Base-by-base conservation (phyloP, 1,140 invertebrate genomes). In the Adoxophyes honmai region DNA sequence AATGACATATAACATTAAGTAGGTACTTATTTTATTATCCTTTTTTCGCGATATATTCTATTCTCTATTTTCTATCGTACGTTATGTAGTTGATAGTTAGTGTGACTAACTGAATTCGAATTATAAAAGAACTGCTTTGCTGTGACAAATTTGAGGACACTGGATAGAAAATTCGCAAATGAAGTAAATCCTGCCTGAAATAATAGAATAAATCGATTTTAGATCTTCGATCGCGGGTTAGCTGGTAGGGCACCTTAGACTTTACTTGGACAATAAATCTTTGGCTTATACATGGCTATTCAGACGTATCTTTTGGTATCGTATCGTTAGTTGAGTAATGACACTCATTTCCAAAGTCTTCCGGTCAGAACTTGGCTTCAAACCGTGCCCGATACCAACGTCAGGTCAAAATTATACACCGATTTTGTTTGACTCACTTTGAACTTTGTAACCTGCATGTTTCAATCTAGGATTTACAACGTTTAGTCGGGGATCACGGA, bases 181-280 rank as follows among this genome's bases (percentile, higher is more conserved):
- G 39, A 15, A 53, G 14, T 33, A 7, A 34, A 53, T 53, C 28
- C 13, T 36, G 33, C 34, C 33, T 35, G 34, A 36, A 28, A 28
- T 28, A 28, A 28, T 28, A 28, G 6, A 28, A 28, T 28, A 6
- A 28, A 28, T 28, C 42, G 54, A 35, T 58, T 52, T 39, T 52
- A 59, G 60, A 65, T 60, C 57, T 65, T 61, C 58, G 62, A 73
- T 72, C 78, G 75, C 70, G 75, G 71, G 53, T 70, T 78, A 75
- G 75, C 68, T 80, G 80, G 70, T 70, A 73, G 77, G 73, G 73
- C 71, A 85, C 73, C 79, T 73, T 88, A 84, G 81, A 86, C 83
- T 88, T 68, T 81, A 81, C 82, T 86, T 79, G 71, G 83, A 86
- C 83, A 88, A 86, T 86, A 88, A 88, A 63, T 64, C 61, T 78